Conservation (phyloP, 2,113 vertebrate genomes). For the Meleagris gallopavo region DNA sequence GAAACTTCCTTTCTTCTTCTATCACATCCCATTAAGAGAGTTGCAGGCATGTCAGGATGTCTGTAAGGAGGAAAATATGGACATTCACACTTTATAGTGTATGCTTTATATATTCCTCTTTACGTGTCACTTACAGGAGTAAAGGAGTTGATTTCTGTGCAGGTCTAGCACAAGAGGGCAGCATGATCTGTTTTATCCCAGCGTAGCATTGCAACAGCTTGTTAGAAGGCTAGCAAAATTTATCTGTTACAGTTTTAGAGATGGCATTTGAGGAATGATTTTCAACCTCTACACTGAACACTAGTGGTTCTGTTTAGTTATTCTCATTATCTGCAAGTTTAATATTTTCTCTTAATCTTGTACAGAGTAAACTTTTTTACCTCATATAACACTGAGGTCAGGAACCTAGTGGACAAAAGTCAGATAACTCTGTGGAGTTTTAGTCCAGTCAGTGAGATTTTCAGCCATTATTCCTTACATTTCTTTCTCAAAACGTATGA, state of each 20-base stretch:
- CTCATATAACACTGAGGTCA: not conserved
- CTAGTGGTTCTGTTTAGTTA: not conserved
- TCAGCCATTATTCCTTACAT: not conserved
- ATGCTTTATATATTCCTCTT: not conserved
- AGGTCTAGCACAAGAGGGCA: conserved; percentile 80
- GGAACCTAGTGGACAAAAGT: not conserved
- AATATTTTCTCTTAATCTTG: not conserved
- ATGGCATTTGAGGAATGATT: conserved; percentile 29
- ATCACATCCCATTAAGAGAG: not conserved
- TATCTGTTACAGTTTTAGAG: conserved; percentile 20
- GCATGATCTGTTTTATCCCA: conserved; percentile 73
- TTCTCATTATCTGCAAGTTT: not conserved
- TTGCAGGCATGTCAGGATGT: not conserved
- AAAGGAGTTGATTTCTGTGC: not conserved
- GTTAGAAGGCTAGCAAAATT: not conserved
- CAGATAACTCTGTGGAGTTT: not conserved
- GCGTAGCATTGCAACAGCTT: not conserved
- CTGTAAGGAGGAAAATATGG: not conserved
- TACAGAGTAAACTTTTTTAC: not conserved
- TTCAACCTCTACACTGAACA: not conserved
- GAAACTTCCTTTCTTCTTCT: not conserved
- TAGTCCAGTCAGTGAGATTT: not conserved
- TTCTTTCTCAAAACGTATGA: not conserved
- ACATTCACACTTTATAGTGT: not conserved
- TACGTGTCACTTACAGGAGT: not conserved